Evolutionary conservation across 1,140 invertebrate species (phyloP), one percentile per base, ranked within the genome.

Genomic region (Drosophila parabipectinata): DNA sequence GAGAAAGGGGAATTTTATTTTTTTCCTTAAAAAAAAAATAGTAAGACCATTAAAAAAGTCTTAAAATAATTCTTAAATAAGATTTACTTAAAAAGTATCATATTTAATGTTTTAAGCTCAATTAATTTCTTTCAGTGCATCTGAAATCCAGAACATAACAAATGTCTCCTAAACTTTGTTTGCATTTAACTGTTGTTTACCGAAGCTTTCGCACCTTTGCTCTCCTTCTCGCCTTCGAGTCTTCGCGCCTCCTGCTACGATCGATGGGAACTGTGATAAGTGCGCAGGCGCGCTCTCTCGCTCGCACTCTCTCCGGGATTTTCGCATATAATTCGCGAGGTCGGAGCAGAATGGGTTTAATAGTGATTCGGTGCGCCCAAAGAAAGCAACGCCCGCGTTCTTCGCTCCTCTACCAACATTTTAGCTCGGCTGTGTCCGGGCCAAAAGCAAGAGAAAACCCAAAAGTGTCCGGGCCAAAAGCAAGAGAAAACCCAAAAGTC

Each of bases 241-340:
- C 21, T 21, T 28, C 37, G 44, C 52, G 15, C 15, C 24, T 28
- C 18, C 41, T 45, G 30, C 32, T 21, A 21, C 77, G 48, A 76
- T 55, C 45, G 39, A 51, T 41, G 51, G 59, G 44, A 28, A 12
- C 9, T 34, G 18, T 8, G 44, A 55, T 34, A 15, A 56, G 12
- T 28, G 72, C 72, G 72, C 73, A 54, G 51, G 72, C 72, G 72
- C 68, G 14, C 44, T 37, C 37, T 1, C 28, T n/a, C 24, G 39
- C 39, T 45, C 58, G 15, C 51, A 39, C 41, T 59, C 68, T 64
- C 61, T 47, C 63, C 32, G 54, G 4, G 64, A 79, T 88, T 82
- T 81, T 88, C 79, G 79, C 83, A 79, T 73, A 83, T 89, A 89
- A 89, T 88, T 88, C 51, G 72, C 79, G 84, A 89, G 83, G 83